Evolutionary conservation across 2,888 invertebrate species (phyloP), one percentile per base, ranked within the genome.

Genomic region (Tachina fera): DNA sequence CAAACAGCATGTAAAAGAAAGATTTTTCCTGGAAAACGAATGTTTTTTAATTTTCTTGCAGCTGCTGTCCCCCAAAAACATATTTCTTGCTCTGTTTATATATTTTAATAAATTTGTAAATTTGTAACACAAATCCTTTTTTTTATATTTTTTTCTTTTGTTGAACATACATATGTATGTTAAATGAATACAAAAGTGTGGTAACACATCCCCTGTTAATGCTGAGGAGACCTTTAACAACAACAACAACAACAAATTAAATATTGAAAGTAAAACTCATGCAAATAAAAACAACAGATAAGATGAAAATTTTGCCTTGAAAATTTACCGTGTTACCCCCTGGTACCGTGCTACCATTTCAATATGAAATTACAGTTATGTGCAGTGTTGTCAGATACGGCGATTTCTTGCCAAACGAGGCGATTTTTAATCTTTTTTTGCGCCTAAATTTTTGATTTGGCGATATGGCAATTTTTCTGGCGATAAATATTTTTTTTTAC

Each of bases 141-240:
- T 31, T 31, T 31, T 1, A 31, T 31, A 31, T 31, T 31, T 31
- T 31, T 31, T 31, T 31, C 51, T 31, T 63, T 77, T 70, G 22
- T 45, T 60, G n/a, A 60, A 14, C 43, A 8, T 67, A 45, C 11
- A n/a, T n/a, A n/a, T n/a, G n/a, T n/a, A n/a, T n/a, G 45, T 56
- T 31, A 78, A 61, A 63, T 56, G 53, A 47, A 45, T 63, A 63
- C 45, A 63, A 77, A 65, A 43, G 53, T 45, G 43, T 63, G 65
- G 60, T 63, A 51, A 60, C 31, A 63, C 71, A 60, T 56, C 61
- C 70, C 71, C 63, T 71, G 79, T 71, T 78, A 41, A 51, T 22
- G 51, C 63, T 63, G 75, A 63, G 63, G 71, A 63, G 63, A 71
- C 53, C 53, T 71, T 71, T 79, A 79, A 71, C n/a, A 43, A 75